Percentiles rank a stretch among this genome's conserved stretches.
These are phyloP conservation scores for Mus pahari DNA, from an alignment of 2,113 vertebrate species.

Conservation along the genomic window DNA sequence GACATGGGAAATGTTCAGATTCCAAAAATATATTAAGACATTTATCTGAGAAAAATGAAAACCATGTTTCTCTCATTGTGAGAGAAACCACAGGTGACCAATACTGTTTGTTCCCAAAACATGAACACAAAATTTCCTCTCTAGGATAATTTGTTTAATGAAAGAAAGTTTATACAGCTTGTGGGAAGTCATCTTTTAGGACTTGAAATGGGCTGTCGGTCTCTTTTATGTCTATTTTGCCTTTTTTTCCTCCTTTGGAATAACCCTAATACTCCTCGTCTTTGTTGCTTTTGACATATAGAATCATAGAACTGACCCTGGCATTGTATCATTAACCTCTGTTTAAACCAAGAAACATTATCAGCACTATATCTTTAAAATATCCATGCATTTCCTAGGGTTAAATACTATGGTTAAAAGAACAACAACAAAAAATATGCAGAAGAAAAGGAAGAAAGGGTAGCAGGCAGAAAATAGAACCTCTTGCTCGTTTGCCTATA, in stretches of 20 bases:
- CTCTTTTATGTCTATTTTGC: constrained; percentile 26
- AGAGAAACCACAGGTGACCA: constrained; percentile 67
- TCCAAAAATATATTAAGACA: constrained; percentile 59
- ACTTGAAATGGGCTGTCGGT: constrained; percentile 69
- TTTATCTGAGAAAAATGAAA: constrained; percentile 33
- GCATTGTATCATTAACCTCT: not conserved
- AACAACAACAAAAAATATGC: not conserved
- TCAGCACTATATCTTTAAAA: not conserved
- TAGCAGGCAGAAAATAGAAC: not conserved
- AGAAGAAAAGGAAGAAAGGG: too few relatives aligned
- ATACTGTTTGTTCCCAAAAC: not conserved
- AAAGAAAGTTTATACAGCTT: constrained; percentile 85
- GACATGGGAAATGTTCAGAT: not conserved
- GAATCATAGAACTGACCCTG: not conserved
- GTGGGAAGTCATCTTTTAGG: constrained; percentile 76
- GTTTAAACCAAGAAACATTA: not conserved
- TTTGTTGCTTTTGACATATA: constrained; percentile 36
- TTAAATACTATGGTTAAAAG: not conserved
- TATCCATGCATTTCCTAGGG: not conserved
- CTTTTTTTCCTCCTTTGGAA: constrained; percentile 61
- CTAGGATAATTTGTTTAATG: constrained; percentile 82
- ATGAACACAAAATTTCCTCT: constrained; percentile 78
- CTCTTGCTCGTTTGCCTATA: not conserved
- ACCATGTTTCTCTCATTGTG: constrained; percentile 53
- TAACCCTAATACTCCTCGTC: constrained; percentile 1